Evolutionary conservation across 1,140 invertebrate species (phyloP), one percentile per base, ranked within the genome.

Genomic region (Theocolax elegans): DNA sequence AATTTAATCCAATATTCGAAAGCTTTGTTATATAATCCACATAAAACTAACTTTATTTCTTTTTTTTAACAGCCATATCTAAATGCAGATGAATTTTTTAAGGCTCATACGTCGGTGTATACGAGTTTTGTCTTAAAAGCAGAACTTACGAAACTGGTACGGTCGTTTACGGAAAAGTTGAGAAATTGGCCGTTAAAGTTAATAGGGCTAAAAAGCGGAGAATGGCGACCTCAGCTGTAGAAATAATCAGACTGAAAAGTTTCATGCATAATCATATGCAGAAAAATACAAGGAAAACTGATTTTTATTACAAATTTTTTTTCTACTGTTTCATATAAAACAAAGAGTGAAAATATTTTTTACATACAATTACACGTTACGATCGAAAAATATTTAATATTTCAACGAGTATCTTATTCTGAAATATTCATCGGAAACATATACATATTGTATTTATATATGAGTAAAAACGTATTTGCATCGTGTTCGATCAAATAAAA

Each of bases 181-280:
- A 62, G 46, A 69, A 62, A 69, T 69, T 62, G 31, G 29, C 27
- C 67, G 44, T 62, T 53, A 69, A 69, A 69, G 35, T 62, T 69
- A 69, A 69, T 62, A 54, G 58, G 48, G 38, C 46, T 54, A 53
- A 69, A 60, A 59, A 60, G 31, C 4, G 25, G 13, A 13, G 13
- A 7, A 31, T 12, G 29, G 35, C 29, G 21, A 56, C 27, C 21
- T 23, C 54, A 19, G 27, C 38, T 21, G 31, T 44, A 48, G 46
- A 69, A 54, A 69, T 69, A 62, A 69, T 69, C 46, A 69, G 35
- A 69, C 58, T 42, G 15, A 48, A 60, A 62, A 62, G 15, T 35
- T 53, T 54, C 58, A 6, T 40, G 48, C 21, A 51, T 68, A 67
- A 64, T 64, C 40, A 3, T 25, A 25, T 42, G 21, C 0, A 40